Evolutionary conservation across 2,888 invertebrate species (phyloP).

Genomic region (Tetrapedia diversipes): DNA sequence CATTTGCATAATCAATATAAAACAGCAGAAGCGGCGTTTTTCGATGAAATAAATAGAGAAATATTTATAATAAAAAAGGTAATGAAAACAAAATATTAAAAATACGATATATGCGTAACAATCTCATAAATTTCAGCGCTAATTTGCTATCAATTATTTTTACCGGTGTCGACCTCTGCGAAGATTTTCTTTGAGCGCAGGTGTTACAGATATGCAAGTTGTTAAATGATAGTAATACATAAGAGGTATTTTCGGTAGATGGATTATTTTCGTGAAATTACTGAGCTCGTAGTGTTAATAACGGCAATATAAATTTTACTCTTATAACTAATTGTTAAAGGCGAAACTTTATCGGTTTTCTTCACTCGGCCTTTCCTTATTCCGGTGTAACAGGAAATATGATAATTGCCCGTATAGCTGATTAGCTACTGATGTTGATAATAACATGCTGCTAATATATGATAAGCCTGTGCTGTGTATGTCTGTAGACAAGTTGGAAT

Average conservation of each 20-base stretch:
- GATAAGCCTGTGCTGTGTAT: conserved; percentile 60
- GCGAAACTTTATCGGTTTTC: conserved; percentile 11
- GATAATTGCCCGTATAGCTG: conserved; percentile 77
- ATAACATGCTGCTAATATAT: conserved; percentile 74
- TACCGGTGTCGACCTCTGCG: conserved; percentile 55
- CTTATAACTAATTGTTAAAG: background rate
- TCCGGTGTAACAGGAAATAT: conserved; percentile 73
- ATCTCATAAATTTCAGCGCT: background rate
- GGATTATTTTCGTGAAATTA: conserved; percentile 27
- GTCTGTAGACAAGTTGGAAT: conserved; percentile 48
- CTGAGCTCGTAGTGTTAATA: conserved; percentile 6
- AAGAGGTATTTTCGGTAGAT: background rate
- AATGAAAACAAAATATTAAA: background rate
- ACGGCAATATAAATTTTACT: conserved; percentile 4
- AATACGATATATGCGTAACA: background rate
- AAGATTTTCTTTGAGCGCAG: conserved; percentile 12
- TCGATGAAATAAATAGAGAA: background rate
- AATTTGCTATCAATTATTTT: conserved; percentile 32
- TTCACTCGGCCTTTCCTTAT: conserved; percentile 47
- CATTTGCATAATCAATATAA: conserved; percentile 51
- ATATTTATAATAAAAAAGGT: background rate
- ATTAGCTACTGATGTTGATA: conserved; percentile 72
- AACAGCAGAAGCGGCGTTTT: background rate
- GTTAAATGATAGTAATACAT: conserved; percentile 29
- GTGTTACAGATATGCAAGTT: conserved; percentile 37